Base-by-base conservation (phyloP, 2,888 invertebrate genomes). In the Tachystola acroxantha region DNA sequence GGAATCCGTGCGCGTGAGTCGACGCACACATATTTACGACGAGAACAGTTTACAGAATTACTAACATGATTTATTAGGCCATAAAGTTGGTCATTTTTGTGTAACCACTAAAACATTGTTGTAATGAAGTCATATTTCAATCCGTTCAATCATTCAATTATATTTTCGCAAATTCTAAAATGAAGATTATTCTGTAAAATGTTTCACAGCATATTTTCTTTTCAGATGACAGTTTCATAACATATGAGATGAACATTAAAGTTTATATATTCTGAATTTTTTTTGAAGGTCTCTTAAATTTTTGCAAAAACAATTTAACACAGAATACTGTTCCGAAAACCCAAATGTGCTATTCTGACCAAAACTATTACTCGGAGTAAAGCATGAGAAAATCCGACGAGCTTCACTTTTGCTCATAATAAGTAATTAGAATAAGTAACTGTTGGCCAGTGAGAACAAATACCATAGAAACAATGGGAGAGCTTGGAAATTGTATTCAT, bases 1-100 rank as follows among this genome's bases (percentile, higher is more conserved):
- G 67, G 73, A 77, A 77, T 67, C 69, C 66, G 67, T 76, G 78
- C 81, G 80, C 79, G 62, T 60, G 78, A 76, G 74, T 70, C 55
- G 64, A 14, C 34, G 34, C 20, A 16, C 57, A 67, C 64, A 56
- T 60, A 53, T n/a, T n/a, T n/a, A 9, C 54, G 37, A 39, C 31
- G 31, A 37, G 26, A 20, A 36, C 13, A 29, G 24, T 11, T 31
- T 35, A 35, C 31, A 31, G 22, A 10, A 34, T 34, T 26, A 27
- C 27, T 25, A 24, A 32, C 1, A 6, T 32, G 5, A 20, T 20
- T 19, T 32, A 10, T 12, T n/a, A 9, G 33, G n/a, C 2, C 11
- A 11, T 32, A 32, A 32, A 32, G 4, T 11, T 10, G 7, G 20
- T 10, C 32, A 32, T 32, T 11, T 7, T 10, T 20, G 11, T 32